phyloP scores from a whole-genome alignment of 92 coral and sea anemone genomes.

The Umimayanthus chanpuru region DNA sequence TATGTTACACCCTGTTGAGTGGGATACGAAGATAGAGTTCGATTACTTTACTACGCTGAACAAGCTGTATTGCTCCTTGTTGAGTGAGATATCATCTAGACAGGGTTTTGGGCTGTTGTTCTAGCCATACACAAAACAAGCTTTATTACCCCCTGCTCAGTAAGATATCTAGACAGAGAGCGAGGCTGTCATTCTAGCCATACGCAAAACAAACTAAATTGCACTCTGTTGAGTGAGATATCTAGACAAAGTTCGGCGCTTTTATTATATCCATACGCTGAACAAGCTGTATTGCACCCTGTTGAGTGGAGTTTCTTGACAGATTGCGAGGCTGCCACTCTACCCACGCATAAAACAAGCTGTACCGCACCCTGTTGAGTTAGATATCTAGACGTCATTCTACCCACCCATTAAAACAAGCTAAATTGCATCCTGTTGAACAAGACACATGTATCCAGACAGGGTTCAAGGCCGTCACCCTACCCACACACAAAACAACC shows the following conservation, averaged over 20 bases:
- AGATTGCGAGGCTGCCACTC: background rate
- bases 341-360: background rate
- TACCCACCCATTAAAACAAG: background rate
- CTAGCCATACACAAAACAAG: background rate
- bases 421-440: too few relatives aligned
- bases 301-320: background rate
- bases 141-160: background rate
- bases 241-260: background rate
- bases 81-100: too few relatives aligned
- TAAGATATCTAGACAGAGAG: background rate
- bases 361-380: background rate
- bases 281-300: too few relatives aligned
- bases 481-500: background rate
- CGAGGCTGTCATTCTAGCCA: background rate
- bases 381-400: conserved; percentile 56
- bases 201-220: background rate
- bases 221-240: background rate
- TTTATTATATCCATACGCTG: background rate
- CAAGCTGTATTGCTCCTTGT: too few relatives aligned
- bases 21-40: too few relatives aligned
- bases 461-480: background rate
- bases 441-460: background rate
- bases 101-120: background rate
- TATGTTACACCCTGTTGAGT: too few relatives aligned
- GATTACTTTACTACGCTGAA: too few relatives aligned